Evolutionary conservation across 1,140 invertebrate genomes (phyloP).

Genomic region (Nomia melanderi): DNA sequence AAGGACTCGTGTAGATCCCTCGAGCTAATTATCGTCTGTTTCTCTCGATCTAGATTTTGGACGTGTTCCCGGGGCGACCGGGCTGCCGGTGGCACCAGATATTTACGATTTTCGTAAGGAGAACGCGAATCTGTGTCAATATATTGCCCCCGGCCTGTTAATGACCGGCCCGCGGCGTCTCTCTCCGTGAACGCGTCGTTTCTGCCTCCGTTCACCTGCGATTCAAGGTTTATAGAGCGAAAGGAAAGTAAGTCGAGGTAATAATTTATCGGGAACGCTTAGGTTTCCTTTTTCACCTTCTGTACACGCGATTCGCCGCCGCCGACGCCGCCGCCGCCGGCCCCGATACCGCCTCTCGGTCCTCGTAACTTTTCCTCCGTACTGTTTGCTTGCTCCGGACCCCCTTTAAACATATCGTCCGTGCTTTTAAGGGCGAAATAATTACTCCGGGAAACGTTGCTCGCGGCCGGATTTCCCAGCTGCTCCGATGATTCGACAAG

Average conservation of each 20-base stretch:
- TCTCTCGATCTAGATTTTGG: conserved; percentile 45
- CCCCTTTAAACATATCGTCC: conserved; percentile 71
- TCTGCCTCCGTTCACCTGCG: conserved; percentile 34
- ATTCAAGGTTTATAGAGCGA: conserved; percentile 45
- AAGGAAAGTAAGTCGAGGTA: conserved; percentile 32
- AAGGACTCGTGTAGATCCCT: conserved; percentile 65
- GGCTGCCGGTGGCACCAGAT: conserved; percentile 20
- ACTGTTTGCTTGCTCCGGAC: conserved; percentile 61
- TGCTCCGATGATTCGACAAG: conserved; percentile 1
- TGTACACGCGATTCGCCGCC: conserved; percentile 22
- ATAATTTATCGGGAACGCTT: conserved; percentile 48
- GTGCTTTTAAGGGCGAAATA: conserved; percentile 67
- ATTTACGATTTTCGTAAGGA: conserved; percentile 44
- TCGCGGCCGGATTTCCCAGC: background rate
- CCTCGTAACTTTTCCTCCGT: conserved; percentile 45
- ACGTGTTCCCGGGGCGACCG: background rate
- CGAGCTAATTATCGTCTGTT: conserved; percentile 46
- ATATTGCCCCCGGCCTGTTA: conserved; percentile 24
- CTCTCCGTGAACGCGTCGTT: background rate
- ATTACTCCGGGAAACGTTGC: conserved; percentile 59
- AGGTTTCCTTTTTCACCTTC: conserved; percentile 39
- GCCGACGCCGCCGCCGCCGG: conserved; percentile 5
- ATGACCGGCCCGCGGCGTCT: conserved; percentile 25
- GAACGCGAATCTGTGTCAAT: conserved; percentile 47
- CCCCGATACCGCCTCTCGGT: conserved; percentile 9